These are phyloP conservation scores for Chrysochloris asiatica DNA, from an alignment of 2,113 vertebrate genomes.

Conservation along the genomic window DNA sequence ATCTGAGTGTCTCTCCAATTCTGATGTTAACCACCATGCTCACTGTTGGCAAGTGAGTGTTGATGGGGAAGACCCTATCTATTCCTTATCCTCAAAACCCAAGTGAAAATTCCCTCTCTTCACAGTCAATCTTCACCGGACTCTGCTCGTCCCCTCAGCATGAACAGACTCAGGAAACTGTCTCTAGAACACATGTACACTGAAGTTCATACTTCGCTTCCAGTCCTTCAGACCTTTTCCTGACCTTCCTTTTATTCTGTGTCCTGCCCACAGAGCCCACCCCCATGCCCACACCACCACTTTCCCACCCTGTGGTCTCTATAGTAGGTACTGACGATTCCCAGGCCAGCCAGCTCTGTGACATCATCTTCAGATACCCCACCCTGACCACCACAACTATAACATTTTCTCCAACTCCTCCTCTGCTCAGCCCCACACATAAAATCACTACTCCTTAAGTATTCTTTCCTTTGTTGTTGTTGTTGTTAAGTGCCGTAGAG, in stretches of 20 bases:
- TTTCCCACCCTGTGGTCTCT: background rate
- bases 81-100: background rate
- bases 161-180: background rate
- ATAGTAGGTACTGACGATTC: background rate
- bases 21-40: background rate
- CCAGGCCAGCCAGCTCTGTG: too few relatives aligned
- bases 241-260: background rate
- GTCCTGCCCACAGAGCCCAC: background rate
- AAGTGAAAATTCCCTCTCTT: background rate
- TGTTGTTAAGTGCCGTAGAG: too few relatives aligned
- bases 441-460: background rate
- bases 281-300: accelerated
- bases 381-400: background rate
- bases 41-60: background rate
- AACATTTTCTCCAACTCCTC: background rate
- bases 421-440: background rate
- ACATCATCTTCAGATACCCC: background rate
- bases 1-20: background rate
- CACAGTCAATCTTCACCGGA: background rate
- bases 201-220: background rate
- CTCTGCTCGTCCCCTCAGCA: background rate
- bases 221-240: background rate
- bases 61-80: background rate
- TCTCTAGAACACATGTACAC: background rate
- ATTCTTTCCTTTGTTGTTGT: constrained; percentile 22